A percentile compares a stretch with the other conserved stretches of the same genome.
Evolutionary conservation across 1,140 invertebrate species (phyloP).

Genomic region (Bombus confusus): DNA sequence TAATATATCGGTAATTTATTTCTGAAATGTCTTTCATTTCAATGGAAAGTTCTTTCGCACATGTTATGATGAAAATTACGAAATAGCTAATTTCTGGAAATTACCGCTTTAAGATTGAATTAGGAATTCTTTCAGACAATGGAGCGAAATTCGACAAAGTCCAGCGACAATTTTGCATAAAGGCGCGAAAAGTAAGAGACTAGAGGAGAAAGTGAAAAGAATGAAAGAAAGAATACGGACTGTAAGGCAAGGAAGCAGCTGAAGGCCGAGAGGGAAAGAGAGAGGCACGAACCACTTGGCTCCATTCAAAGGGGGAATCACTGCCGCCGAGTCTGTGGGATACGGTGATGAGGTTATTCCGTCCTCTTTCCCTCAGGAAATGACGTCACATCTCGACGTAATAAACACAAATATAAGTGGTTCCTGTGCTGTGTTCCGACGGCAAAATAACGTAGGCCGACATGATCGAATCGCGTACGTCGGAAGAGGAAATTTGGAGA

Average conservation of each 20-base stretch:
- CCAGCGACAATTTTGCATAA: slow-evolving; percentile 6
- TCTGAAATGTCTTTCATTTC: not conserved
- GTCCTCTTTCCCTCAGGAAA: slow-evolving; percentile 68
- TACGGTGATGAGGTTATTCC: slow-evolving; percentile 71
- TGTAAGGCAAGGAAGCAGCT: slow-evolving; percentile 29
- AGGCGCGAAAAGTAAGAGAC: slow-evolving; percentile 9
- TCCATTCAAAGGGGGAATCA: slow-evolving; percentile 57
- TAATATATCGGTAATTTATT: no score
- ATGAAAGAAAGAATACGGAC: slow-evolving; percentile 29
- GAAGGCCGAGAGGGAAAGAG: slow-evolving; percentile 27
- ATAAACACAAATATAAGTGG: slow-evolving; percentile 71
- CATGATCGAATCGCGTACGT: slow-evolving; percentile 62
- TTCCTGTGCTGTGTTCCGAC: slow-evolving; percentile 63
- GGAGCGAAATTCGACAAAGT: not conserved
- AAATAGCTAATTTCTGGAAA: not conserved
- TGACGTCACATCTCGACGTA: slow-evolving; percentile 71
- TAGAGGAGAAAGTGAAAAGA: slow-evolving; percentile 22
- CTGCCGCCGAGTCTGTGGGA: slow-evolving; percentile 59
- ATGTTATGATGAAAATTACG: not conserved
- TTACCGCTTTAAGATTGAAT: not conserved
- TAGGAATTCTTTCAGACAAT: not conserved
- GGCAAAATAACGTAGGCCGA: slow-evolving; percentile 51
- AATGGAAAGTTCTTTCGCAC: not conserved
- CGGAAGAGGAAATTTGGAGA: slow-evolving; percentile 63
- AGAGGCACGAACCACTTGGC: slow-evolving; percentile 38